These are phyloP conservation scores for Tuberolachnus salignus DNA, from an alignment of 2,888 invertebrate genomes.

Conservation along the genomic window DNA sequence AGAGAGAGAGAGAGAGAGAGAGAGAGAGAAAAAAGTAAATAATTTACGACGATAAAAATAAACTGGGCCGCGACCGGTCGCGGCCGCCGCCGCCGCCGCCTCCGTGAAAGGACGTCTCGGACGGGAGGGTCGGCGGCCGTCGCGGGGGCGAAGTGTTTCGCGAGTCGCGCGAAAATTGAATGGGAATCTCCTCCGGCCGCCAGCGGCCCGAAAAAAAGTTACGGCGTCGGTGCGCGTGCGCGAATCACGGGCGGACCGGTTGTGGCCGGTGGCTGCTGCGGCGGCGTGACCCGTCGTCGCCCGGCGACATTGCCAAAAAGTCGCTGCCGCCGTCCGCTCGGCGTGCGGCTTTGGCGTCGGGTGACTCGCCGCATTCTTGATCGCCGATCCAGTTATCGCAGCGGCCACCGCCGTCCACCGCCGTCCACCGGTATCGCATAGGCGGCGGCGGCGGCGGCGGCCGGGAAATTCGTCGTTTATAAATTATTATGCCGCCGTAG, in stretches of 20 bases:
- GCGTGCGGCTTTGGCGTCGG: background rate
- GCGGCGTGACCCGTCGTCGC: slow-evolving; percentile 20
- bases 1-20: background rate
- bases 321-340: background rate
- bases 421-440: background rate
- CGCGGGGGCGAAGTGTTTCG: slow-evolving; percentile 11
- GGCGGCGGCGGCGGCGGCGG: background rate
- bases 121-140: background rate
- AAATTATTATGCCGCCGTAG: background rate
- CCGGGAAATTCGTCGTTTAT: slow-evolving; percentile 22
- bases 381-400: slow-evolving; percentile 53
- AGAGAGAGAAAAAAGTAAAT: background rate
- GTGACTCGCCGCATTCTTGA: slow-evolving; percentile 44
- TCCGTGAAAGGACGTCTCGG: background rate
- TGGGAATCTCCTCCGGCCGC: slow-evolving; percentile 9
- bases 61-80: slow-evolving; percentile 37
- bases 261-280: background rate
- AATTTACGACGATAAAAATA: slow-evolving; percentile 14
- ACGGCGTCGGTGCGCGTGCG: background rate
- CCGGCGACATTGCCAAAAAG: slow-evolving; percentile 51
- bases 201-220: background rate
- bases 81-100: background rate
- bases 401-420: background rate
- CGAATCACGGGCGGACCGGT: slow-evolving; percentile 20
- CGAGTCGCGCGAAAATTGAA: slow-evolving; percentile 31